These are phyloP conservation scores for Ceratina calcarata DNA, from an alignment of 1,140 invertebrate genomes.

Conservation along the genomic window DNA sequence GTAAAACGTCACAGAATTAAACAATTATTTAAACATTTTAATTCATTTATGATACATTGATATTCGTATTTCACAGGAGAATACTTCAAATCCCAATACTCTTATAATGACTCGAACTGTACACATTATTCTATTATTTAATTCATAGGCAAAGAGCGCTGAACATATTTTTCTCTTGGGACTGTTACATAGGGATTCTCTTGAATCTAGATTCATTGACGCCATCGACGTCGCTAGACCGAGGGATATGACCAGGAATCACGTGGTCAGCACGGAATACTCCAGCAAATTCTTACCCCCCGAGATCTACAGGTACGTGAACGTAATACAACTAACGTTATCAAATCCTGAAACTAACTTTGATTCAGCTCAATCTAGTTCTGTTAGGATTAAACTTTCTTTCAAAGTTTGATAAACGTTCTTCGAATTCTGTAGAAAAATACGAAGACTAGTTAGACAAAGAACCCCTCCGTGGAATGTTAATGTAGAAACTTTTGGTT, in stretches of 20 bases:
- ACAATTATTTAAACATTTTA: no score
- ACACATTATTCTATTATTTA: not conserved
- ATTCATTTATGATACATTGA: no score
- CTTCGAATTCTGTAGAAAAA: not conserved
- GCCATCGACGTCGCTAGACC: constrained; percentile 79
- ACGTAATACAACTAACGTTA: not conserved
- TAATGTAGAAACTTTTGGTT: constrained; percentile 1
- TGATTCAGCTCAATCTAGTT: no score
- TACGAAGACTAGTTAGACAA: not conserved
- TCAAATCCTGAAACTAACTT: no score
- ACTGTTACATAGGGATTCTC: constrained; percentile 24
- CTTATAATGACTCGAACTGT: not conserved
- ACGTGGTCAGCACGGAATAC: constrained; percentile 79
- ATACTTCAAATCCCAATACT: not conserved
- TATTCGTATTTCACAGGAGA: not conserved
- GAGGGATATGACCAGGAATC: constrained; percentile 80
- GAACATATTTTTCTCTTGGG: no score
- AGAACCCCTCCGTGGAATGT: not conserved
- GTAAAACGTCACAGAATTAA: no score
- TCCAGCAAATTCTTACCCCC: constrained; percentile 76
- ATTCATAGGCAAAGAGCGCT: no score
- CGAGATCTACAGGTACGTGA: constrained; percentile 77
- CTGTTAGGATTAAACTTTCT: no score
- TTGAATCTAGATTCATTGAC: constrained; percentile 75
- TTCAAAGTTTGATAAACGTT: not conserved